Conservation (phyloP, 2,888 invertebrate genomes). For the Drosophila maculinotata region DNA sequence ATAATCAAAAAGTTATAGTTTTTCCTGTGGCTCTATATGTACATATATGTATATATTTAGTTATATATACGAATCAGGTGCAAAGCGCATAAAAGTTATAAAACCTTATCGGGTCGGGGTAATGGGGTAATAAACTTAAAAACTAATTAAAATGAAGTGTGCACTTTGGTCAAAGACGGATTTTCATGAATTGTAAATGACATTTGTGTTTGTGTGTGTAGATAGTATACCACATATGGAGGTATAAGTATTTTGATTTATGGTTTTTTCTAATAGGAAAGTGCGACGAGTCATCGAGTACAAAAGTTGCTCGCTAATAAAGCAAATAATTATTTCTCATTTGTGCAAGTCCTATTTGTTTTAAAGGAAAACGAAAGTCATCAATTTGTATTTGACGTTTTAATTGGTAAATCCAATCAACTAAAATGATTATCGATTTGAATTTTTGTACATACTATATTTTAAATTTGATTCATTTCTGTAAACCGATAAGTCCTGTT, state of each 20-base stretch:
- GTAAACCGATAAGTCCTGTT: too few relatives aligned
- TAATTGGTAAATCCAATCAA: too few relatives aligned
- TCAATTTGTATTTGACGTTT: too few relatives aligned
- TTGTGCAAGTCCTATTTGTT: too few relatives aligned
- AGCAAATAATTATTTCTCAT: too few relatives aligned
- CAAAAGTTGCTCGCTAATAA: not conserved
- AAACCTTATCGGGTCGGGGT: constrained; percentile 34
- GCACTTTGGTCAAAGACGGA: constrained; percentile 50
- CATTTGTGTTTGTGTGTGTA: not conserved
- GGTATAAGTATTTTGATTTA: not conserved
- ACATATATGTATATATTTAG: not conserved
- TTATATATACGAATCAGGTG: constrained; percentile 17
- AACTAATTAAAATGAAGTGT: constrained; percentile 47
- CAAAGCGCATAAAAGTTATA: constrained; percentile 28
- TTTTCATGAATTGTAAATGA: constrained; percentile 2
- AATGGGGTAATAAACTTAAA: constrained; percentile 48
- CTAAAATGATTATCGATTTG: too few relatives aligned
- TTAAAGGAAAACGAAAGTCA: too few relatives aligned
- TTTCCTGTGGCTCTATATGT: not conserved
- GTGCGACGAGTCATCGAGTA: not conserved
- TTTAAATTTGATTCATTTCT: too few relatives aligned
- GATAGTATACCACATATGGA: not conserved
- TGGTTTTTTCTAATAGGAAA: not conserved
- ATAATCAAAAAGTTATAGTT: not conserved
- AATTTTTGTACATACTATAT: too few relatives aligned